Conservation (phyloP, 2,797 vertebrate genomes). For the Ceyx erithaca region DNA sequence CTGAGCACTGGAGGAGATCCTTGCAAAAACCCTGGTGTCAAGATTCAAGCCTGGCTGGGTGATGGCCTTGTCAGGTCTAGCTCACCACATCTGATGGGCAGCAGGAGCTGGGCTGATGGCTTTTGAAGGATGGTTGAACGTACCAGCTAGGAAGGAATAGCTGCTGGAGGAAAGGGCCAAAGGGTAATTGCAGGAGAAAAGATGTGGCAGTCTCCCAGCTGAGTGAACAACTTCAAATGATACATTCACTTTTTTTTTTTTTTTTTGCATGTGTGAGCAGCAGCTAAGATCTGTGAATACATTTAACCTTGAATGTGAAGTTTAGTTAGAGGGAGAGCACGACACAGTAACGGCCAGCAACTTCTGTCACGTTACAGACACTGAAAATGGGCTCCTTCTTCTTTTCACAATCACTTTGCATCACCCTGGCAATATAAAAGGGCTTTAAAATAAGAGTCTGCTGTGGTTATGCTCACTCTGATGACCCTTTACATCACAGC, state of each 20-base stretch:
- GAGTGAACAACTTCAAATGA: constrained; percentile 5
- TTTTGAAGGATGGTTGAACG: not conserved
- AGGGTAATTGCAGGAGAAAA: constrained; percentile 22
- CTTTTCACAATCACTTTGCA: not conserved
- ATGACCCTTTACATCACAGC: not conserved
- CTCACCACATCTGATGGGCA: not conserved
- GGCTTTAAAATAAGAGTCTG: not conserved
- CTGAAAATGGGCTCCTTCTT: not conserved
- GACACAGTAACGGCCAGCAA: not conserved
- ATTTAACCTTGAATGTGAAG: not conserved
- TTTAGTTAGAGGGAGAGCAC: not conserved
- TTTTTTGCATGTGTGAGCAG: not conserved
- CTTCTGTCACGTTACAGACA: not conserved
- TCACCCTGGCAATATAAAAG: not conserved
- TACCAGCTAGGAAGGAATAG: not conserved
- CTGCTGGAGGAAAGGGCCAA: not conserved
- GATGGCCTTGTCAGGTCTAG: not conserved
- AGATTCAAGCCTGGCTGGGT: not conserved
- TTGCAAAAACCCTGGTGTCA: not conserved
- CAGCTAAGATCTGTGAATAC: not conserved
- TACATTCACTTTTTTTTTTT: not conserved
- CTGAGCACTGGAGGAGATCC: not conserved
- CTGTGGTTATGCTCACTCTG: not conserved
- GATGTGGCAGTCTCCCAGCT: not conserved
- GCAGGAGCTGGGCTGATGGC: fast-evolving